A percentile compares a stretch with the other conserved stretches of the same genome.
Evolutionary conservation across 2,888 invertebrate species (phyloP).

Genomic region (Patella depressa): DNA sequence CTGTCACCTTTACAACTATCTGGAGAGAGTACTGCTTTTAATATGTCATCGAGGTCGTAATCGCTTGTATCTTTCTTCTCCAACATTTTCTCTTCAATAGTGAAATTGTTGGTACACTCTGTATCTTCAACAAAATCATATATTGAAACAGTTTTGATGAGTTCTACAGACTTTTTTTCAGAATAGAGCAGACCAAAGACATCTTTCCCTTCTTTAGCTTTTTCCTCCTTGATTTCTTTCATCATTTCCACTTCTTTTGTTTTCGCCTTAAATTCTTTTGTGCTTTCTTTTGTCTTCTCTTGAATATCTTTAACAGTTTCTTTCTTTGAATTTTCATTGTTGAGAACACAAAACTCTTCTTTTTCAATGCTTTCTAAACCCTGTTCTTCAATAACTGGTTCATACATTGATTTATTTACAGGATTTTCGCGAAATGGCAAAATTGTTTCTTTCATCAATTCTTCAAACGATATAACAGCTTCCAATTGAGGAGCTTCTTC

Average conservation of each 20-base stretch:
- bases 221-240: slow-evolving; percentile 25
- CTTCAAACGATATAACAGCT: slow-evolving; percentile 19
- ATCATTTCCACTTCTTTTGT: not conserved
- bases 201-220: slow-evolving; percentile 30
- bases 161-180: slow-evolving; percentile 14
- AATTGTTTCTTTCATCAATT: not conserved
- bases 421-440: not conserved
- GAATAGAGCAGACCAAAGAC: too few relatives aligned
- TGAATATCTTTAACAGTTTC: slow-evolving; percentile 59
- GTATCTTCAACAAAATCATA: slow-evolving; percentile 14
- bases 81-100: slow-evolving; percentile 20
- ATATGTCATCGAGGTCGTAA: slow-evolving; percentile 3
- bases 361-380: not conserved
- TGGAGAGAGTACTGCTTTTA: not conserved
- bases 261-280: slow-evolving; percentile 9
- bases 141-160: not conserved
- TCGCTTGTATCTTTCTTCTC: slow-evolving; percentile 22
- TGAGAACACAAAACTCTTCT: not conserved
- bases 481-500: slow-evolving; percentile 19
- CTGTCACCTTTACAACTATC: not conserved
- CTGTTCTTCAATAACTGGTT: not conserved
- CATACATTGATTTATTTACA: not conserved
- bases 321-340: not conserved
- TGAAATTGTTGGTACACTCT: slow-evolving; percentile 13
- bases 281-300: slow-evolving; percentile 44